A percentile compares a stretch with the other conserved stretches of the same genome.
Conservation (phyloP, 1,140 invertebrate species). For the Drosophila serrata region DNA sequence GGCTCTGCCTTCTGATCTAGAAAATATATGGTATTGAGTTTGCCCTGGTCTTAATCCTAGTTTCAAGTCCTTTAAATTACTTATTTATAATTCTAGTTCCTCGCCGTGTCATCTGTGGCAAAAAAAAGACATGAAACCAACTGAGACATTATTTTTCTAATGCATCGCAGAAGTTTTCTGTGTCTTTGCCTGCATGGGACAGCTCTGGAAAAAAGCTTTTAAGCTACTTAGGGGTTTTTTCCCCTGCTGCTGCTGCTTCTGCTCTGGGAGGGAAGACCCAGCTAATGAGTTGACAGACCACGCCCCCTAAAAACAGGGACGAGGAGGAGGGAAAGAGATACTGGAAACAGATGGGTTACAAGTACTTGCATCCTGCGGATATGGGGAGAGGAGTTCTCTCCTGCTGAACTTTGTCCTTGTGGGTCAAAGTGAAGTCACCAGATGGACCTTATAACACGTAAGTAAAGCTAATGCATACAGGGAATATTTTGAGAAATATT, state of each 20-base stretch:
- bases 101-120: neutral
- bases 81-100: neutral
- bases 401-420: constrained; percentile 11
- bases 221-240: constrained; percentile 32
- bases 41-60: neutral
- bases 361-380: neutral
- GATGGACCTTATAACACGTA: neutral
- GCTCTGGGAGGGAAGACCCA: neutral
- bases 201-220: constrained; percentile 32
- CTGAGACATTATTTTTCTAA: constrained; percentile 27
- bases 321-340: too few relatives aligned
- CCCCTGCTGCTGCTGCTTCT: neutral
- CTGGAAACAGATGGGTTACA: constrained; percentile 23
- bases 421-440: constrained; percentile 10
- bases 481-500: neutral
- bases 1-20: neutral
- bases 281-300: constrained; percentile 48
- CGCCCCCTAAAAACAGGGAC: constrained; percentile 5
- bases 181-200: constrained; percentile 15
- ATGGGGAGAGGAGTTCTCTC: neutral
- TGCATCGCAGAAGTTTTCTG: constrained; percentile 17
- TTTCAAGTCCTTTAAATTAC: neutral
- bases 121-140: neutral
- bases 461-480: neutral
- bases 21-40: neutral